Conservation (phyloP, 1,140 invertebrate genomes). For the Drosophila sulfurigaster region DNA sequence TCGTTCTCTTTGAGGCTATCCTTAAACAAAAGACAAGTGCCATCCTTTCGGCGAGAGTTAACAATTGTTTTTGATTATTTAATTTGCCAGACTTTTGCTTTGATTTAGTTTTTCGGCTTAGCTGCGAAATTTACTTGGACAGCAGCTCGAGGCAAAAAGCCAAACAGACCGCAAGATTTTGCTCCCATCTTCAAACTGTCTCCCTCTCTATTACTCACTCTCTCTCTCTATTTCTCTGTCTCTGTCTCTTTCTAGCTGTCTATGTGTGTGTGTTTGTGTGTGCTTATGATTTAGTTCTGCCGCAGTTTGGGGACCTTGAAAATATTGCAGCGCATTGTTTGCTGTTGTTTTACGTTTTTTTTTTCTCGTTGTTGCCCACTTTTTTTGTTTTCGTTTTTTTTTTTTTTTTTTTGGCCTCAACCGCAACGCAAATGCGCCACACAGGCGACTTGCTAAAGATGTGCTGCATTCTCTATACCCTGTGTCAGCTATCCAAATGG, state of each 20-base stretch:
- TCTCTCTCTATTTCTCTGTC: slow-evolving; percentile 24
- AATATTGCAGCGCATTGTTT: slow-evolving; percentile 73
- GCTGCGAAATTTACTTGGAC: slow-evolving; percentile 46
- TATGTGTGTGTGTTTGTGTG: slow-evolving; percentile 18
- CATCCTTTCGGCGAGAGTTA: slow-evolving; percentile 24
- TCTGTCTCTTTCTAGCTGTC: background rate
- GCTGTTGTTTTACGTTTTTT: slow-evolving; percentile 23
- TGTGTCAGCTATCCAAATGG: background rate
- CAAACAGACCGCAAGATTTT: slow-evolving; percentile 66
- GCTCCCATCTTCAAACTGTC: background rate
- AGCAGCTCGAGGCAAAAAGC: slow-evolving; percentile 44
- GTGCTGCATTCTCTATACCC: slow-evolving; percentile 37
- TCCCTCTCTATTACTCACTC: background rate
- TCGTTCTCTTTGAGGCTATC: slow-evolving; percentile 1
- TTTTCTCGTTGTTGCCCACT: background rate
- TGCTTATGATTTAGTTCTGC: slow-evolving; percentile 72
- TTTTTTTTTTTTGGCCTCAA: slow-evolving; percentile 27
- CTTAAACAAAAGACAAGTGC: slow-evolving; percentile 21
- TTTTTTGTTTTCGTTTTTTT: slow-evolving; percentile 2
- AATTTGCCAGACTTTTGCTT: slow-evolving; percentile 79
- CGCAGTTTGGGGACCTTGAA: slow-evolving; percentile 76
- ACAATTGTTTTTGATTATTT: slow-evolving; percentile 81
- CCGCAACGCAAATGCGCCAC: slow-evolving; percentile 54
- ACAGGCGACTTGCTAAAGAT: slow-evolving; percentile 43
- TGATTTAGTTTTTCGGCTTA: slow-evolving; percentile 71